These are phyloP conservation scores for Pollimyrus isidori DNA, from an alignment of 2,113 vertebrate species.

Conservation along the genomic window DNA sequence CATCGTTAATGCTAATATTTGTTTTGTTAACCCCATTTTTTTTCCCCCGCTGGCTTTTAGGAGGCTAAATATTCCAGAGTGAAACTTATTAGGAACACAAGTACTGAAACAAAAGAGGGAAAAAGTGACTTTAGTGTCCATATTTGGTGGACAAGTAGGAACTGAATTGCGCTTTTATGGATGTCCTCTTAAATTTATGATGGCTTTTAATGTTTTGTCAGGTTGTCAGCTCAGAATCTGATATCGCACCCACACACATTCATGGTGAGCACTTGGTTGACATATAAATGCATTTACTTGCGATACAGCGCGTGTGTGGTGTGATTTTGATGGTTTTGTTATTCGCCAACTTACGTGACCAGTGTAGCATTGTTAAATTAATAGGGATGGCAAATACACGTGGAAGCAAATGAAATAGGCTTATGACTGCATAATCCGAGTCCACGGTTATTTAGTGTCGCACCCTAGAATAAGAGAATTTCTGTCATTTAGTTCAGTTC, in stretches of 20 bases:
- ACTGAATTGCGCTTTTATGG: not conserved
- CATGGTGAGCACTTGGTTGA: not conserved
- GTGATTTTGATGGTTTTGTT: not conserved
- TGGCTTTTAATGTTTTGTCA: slow-evolving; percentile 4
- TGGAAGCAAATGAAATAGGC: not conserved
- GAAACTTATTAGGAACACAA: not conserved
- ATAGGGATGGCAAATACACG: not conserved
- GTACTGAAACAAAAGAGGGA: not conserved
- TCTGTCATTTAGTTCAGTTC: not conserved
- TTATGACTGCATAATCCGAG: not conserved
- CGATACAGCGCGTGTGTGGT: not conserved
- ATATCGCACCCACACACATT: not conserved
- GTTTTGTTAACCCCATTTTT: not conserved
- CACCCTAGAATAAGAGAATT: not conserved
- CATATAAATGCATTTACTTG: not conserved
- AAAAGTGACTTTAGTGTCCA: not conserved
- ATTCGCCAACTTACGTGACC: not conserved
- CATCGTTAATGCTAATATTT: not conserved
- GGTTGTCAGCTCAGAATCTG: not conserved
- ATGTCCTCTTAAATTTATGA: not conserved
- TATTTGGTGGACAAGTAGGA: not conserved
- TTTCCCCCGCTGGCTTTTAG: not conserved
- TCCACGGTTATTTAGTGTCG: not conserved
- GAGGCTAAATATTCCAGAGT: too few relatives aligned
- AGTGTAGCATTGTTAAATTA: not conserved